Base-by-base conservation (phyloP, 2,113 vertebrate species). In the Hymenochirus boettgeri region DNA sequence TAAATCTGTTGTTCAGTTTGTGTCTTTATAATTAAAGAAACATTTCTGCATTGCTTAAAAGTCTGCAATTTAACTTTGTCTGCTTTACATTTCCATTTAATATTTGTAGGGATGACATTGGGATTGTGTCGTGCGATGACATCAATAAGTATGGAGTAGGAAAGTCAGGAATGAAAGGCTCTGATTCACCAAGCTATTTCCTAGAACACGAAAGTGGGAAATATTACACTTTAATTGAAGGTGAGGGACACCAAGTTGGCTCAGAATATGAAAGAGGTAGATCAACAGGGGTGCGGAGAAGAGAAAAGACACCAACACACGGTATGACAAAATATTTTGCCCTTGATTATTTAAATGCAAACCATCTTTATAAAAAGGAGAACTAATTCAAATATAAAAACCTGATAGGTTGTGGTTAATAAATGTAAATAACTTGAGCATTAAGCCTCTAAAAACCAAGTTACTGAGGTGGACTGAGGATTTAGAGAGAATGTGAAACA, bases 221-320 rank as follows among this genome's bases (percentile, higher is more conserved):
- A 73, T 92, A 87, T 75, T 90, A 89, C 75, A 91, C 88, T 1
- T 77, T 91, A 65, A 61, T 88, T 13, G 87, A 89, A 71, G 85
- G 85, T 4, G 88, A 88, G 66, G 77, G 88, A 1, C 79, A 83
- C 46, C 74, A 78, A 0, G 71, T 77, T 4, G 83, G 87, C 18
- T 78, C 87, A 0, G 87, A 95, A 47, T 91, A 88, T 1, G 92
- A 95, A 69, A 71, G 84, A 66, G 76, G 86, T 35, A 80, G 89
- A 69, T 88, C 90, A 29, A 71, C 89, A 0, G 90, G 92, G 17
- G 87, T 93, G 62, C 86, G 92, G 33, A 86, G 86, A 69, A 85
- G 93, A 75, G 92, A 90, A 24, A 96, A 92, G 80, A 93, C 88
- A 31, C 89, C 90, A 22, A 94, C 91, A 1, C 90, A 92, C 0